Percentiles rank a stretch among this genome's conserved stretches.
phyloP scores from a whole-genome alignment of 53 echinoderm and acorn worm species.

The Luidia sarsii region DNA sequence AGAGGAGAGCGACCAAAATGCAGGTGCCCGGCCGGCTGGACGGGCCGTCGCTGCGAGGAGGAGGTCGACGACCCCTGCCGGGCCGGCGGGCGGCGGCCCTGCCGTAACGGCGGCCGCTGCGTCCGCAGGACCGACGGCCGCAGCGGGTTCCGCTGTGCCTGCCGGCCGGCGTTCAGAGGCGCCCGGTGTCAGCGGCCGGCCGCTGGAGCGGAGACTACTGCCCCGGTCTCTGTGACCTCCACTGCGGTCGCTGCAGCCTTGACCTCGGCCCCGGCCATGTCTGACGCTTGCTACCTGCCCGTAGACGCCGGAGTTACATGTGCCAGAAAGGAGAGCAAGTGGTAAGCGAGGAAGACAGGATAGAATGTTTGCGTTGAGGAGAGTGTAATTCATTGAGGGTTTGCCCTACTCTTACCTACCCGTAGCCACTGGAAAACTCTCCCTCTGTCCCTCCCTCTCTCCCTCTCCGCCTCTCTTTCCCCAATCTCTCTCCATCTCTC shows the following conservation, averaged over 20 bases:
- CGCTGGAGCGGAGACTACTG: too few relatives aligned
- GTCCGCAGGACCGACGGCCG: background rate
- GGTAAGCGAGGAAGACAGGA: conserved; percentile 34
- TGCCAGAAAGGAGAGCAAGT: conserved; percentile 28
- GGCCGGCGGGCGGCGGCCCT: background rate
- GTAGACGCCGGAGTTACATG: conserved; percentile 36
- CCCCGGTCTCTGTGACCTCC: background rate
- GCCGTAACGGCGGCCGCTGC: conserved; percentile 11
- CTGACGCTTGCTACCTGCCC: conserved; percentile 29
- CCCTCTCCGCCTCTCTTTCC: too few relatives aligned
- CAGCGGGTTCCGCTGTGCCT: background rate
- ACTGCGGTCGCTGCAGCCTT: background rate
- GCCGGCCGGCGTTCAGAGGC: background rate
- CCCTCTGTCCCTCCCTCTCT: too few relatives aligned
- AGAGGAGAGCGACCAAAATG: background rate
- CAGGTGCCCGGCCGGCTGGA: conserved; percentile 5
- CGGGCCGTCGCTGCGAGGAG: background rate
- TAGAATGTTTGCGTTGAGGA: too few relatives aligned
- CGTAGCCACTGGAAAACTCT: too few relatives aligned
- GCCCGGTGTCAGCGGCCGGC: background rate
- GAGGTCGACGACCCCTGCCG: background rate
- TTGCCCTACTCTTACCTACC: too few relatives aligned
- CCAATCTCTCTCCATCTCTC: too few relatives aligned
- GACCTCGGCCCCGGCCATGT: conserved; percentile 7
- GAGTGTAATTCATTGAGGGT: too few relatives aligned